Evolutionary conservation across 2,113 vertebrate genomes (phyloP), one percentile per base, ranked within the genome.

Genomic region (Nannospalax galili): DNA sequence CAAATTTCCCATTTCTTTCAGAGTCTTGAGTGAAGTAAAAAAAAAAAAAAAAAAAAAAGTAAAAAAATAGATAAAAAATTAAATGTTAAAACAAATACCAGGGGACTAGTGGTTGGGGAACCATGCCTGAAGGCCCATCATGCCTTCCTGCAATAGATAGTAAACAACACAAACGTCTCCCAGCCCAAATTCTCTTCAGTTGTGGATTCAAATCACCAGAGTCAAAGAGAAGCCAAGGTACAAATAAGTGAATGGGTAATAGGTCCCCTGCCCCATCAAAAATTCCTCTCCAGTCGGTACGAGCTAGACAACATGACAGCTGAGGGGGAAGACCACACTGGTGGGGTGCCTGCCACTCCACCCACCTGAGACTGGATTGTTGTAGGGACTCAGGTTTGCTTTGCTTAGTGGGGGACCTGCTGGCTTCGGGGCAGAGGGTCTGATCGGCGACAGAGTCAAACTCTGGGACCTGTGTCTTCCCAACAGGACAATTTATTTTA

Each of bases 141-240:
- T 99, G 98, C 93, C 98, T 99, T 70, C 98, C 99, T 10, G 98
- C 98, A 0, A 94, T 99, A 97, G 99, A 99, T 98, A 99, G 98
- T 97, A 99, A 99, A 95, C 99, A 99, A 70, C 98, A 99, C n/a
- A 99, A 99, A 98, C 98, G 96, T 93, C 99, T 99, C 97, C 97
- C 98, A 77, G 96, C 99, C 94, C 99, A 99, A 98, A 98, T 72
- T 96, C 99, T 32, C 90, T 98, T 58, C 98, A 30, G 95, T 98
- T 45, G 91, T 97, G 98, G 98, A 70, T 98, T 98, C 88, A 99
- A 99, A 97, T 88, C 98, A 96, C 98, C 94, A 96, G 98, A 37
- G 95, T 93, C 97, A 92, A 99, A 97, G 95, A 99, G 99, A 99
- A 97, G n/a, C 93, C 45, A 95, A 98, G 98, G 97, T 97, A 96